These are phyloP conservation scores for Dendrophyllia cribrosa DNA, from an alignment of 64 coral and sea anemone genomes.

Conservation along the genomic window DNA sequence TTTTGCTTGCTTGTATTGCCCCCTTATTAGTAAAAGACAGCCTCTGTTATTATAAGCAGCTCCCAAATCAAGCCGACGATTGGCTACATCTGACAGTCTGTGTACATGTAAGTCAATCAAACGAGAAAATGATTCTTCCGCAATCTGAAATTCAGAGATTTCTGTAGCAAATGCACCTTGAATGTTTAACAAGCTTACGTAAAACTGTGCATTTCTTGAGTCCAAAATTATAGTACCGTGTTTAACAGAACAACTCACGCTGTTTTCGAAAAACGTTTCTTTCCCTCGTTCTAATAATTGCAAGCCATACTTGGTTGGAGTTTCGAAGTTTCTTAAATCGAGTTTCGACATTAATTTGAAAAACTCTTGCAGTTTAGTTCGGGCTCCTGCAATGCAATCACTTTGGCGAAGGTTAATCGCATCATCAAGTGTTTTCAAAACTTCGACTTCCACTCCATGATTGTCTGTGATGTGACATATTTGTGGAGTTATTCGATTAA, in stretches of 20 bases:
- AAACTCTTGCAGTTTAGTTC: background rate
- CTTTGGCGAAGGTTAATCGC: background rate
- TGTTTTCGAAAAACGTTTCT: background rate
- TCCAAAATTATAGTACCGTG: background rate
- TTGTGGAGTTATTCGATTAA: no score
- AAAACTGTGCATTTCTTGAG: background rate
- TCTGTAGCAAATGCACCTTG: background rate
- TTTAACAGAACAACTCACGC: background rate
- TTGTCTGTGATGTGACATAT: no score
- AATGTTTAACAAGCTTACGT: background rate
- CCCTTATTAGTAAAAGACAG: background rate
- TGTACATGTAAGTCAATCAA: no score
- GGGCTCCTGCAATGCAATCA: background rate
- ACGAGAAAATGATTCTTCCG: background rate
- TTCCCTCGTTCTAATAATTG: background rate
- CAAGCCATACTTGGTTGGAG: background rate
- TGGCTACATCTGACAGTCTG: no score
- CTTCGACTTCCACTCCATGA: no score
- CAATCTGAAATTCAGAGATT: background rate
- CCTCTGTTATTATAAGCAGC: slow-evolving; percentile 5
- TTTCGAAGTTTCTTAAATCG: background rate
- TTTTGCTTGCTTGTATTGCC: background rate
- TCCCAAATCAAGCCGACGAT: no score
- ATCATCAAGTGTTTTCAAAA: no score
- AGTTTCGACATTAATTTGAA: background rate